Conservation (phyloP, 2,888 invertebrate genomes). For the Lasiommata megera region DNA sequence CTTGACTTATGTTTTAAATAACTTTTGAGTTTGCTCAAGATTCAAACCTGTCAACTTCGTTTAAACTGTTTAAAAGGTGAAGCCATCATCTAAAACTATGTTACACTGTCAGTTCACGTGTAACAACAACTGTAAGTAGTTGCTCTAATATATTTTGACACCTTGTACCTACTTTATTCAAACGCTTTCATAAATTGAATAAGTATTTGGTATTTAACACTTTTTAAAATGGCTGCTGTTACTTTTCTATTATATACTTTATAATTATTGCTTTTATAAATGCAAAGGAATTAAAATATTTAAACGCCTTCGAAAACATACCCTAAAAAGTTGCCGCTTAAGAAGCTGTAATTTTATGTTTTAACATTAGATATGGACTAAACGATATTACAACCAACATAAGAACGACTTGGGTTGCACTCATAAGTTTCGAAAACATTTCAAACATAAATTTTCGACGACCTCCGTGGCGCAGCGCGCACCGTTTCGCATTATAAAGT, state of each 20-base stretch:
- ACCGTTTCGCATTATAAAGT: too few species aligned
- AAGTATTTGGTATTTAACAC: not conserved
- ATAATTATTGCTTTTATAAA: too few species aligned
- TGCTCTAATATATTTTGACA: conserved; percentile 4
- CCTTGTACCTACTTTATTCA: not conserved
- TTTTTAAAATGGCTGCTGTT: not conserved
- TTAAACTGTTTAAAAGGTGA: conserved; percentile 1
- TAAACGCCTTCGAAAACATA: too few species aligned
- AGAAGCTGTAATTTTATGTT: too few species aligned
- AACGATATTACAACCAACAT: too few species aligned
- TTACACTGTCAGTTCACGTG: not conserved
- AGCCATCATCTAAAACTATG: not conserved
- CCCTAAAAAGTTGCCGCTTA: too few species aligned
- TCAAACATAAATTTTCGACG: too few species aligned
- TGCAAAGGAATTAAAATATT: too few species aligned
- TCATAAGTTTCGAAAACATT: too few species aligned
- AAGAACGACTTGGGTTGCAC: too few species aligned
- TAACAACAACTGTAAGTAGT: not conserved
- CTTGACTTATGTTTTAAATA: conserved; percentile 18
- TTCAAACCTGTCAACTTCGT: conserved; percentile 16
- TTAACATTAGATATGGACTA: too few species aligned
- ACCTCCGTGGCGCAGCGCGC: too few species aligned
- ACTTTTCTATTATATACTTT: not conserved
- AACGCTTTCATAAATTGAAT: not conserved
- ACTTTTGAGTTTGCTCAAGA: conserved; percentile 11